These are phyloP conservation scores for Mayetiola destructor DNA, from an alignment of 2,888 invertebrate species.

Conservation along the genomic window DNA sequence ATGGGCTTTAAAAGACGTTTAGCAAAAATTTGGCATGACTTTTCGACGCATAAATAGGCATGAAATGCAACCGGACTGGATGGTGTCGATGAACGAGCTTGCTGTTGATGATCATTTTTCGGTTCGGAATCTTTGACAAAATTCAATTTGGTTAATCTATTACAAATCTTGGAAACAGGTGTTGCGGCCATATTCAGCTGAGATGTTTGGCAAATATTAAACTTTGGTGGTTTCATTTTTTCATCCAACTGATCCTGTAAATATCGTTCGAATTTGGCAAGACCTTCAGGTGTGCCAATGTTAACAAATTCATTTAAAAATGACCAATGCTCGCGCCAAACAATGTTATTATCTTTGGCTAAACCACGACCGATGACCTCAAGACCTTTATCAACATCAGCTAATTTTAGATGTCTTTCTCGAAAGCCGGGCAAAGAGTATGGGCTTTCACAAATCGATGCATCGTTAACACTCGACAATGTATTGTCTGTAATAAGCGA, in stretches of 20 bases:
- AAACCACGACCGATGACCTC: slow-evolving; percentile 62
- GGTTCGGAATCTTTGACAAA: background rate
- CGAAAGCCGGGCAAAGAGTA: slow-evolving; percentile 26
- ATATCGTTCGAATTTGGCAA: slow-evolving; percentile 58
- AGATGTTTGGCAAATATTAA: too few relatives aligned
- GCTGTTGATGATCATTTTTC: background rate
- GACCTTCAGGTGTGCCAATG: slow-evolving; percentile 56
- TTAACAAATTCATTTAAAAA: slow-evolving; percentile 73
- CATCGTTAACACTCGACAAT: background rate
- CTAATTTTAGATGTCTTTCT: slow-evolving; percentile 39
- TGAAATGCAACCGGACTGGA: slow-evolving; percentile 23
- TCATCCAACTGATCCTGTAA: slow-evolving; percentile 29
- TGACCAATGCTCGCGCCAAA: slow-evolving; percentile 89
- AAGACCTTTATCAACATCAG: slow-evolving; percentile 75
- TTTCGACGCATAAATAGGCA: slow-evolving; percentile 44
- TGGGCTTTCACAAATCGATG: background rate
- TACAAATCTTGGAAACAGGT: background rate
- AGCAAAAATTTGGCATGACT: slow-evolving; percentile 50
- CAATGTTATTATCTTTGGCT: slow-evolving; percentile 55
- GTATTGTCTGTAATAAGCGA: background rate
- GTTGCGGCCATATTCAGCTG: background rate
- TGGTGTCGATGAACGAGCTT: background rate
- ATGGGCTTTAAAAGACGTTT: slow-evolving; percentile 52
- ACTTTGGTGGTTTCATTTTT: slow-evolving; percentile 2
- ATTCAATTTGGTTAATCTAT: background rate